Evolutionary conservation across 2,888 invertebrate genomes (phyloP).

Genomic region (Elysia crispata): DNA sequence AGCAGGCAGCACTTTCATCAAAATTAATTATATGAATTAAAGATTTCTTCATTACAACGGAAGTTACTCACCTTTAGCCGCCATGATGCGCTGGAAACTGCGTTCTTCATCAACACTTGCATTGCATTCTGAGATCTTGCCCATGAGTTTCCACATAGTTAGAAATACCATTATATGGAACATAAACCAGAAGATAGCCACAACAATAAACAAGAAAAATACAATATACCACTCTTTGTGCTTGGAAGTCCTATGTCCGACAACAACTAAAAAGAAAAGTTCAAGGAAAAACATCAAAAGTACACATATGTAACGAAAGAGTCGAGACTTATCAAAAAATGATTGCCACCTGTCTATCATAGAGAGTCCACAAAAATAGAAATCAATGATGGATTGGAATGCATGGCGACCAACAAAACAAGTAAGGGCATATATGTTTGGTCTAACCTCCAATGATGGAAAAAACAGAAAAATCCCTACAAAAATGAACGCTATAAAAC

Average conservation of each 20-base stretch:
- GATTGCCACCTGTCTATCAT: conserved; percentile 73
- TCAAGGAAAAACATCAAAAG: conserved; percentile 63
- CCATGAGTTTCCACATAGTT: conserved; percentile 73
- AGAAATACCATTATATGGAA: conserved; percentile 72
- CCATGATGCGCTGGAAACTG: conserved; percentile 72
- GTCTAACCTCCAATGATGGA: conserved; percentile 61
- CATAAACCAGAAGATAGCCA: conserved; percentile 71
- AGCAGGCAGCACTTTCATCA: too few species aligned
- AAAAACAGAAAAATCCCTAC: conserved; percentile 62
- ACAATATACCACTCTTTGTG: conserved; percentile 78
- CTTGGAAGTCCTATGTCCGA: conserved; percentile 65
- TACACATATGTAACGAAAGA: conserved; percentile 62
- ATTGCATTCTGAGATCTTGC: conserved; percentile 72
- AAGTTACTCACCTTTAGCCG: conserved; percentile 57
- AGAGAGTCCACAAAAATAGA: conserved; percentile 70
- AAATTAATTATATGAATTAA: too few species aligned
- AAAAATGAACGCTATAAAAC: conserved; percentile 61
- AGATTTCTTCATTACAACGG: too few species aligned
- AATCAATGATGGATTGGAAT: conserved; percentile 70
- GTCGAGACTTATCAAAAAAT: conserved; percentile 62
- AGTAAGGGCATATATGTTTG: conserved; percentile 70
- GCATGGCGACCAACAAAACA: conserved; percentile 70
- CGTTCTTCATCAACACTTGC: conserved; percentile 41
- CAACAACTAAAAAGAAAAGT: conserved; percentile 60
- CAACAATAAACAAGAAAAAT: conserved; percentile 72